phyloP scores from a whole-genome alignment of 2,797 vertebrate genomes.

The Chelidonichthys spinosus region DNA sequence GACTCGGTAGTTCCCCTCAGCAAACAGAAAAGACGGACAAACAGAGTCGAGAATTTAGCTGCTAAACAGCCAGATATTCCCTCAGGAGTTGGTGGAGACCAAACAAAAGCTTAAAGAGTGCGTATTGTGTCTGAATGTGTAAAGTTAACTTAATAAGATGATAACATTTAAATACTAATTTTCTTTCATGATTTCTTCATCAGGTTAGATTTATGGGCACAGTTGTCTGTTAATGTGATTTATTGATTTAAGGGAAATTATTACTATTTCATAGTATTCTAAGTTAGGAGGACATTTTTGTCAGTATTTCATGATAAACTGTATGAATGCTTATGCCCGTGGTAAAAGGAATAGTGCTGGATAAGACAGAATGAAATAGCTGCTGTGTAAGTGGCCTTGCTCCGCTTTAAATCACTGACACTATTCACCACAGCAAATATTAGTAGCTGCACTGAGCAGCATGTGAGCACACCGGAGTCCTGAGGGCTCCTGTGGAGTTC shows the following conservation, averaged over 20 bases:
- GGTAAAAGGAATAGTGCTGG: constrained; percentile 15
- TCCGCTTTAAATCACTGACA: constrained; percentile 53
- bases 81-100: too few relatives aligned
- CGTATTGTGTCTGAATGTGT: background rate
- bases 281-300: background rate
- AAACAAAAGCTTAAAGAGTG: too few relatives aligned
- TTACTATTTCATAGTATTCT: background rate
- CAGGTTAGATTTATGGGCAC: background rate
- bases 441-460: constrained; percentile 20
- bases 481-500: constrained; percentile 31
- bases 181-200: too few relatives aligned
- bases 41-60: too few relatives aligned
- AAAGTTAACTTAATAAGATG: background rate
- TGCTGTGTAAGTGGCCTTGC: constrained; percentile 31
- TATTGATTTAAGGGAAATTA: background rate
- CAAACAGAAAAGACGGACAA: too few relatives aligned
- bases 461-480: constrained; percentile 21
- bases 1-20: too few relatives aligned
- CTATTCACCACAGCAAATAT: constrained; percentile 48
- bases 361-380: constrained; percentile 46
- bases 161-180: background rate
- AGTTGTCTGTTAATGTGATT: background rate
- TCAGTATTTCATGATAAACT: background rate
- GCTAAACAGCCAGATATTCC: too few relatives aligned
- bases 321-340: constrained; percentile 24